These are phyloP conservation scores for Urocolius indicus DNA, from an alignment of 2,113 vertebrate genomes.

Conservation along the genomic window DNA sequence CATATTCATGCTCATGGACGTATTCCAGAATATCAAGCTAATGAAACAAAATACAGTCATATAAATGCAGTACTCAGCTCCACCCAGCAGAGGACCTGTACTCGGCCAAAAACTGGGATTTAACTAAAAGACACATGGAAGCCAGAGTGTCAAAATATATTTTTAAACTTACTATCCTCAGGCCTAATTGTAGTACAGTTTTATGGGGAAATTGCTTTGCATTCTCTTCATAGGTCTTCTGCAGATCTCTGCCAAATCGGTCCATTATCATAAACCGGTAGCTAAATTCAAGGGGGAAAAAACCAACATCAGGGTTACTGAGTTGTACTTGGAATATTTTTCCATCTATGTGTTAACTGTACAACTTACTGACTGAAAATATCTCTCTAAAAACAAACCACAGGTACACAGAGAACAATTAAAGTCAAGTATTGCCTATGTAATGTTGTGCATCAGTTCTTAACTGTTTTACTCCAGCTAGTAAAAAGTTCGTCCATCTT, in stretches of 20 bases:
- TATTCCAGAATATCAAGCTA: slow-evolving; percentile 94
- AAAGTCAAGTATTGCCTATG: not conserved
- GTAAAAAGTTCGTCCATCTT: not conserved
- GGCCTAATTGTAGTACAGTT: slow-evolving; percentile 90
- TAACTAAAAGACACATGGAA: not conserved
- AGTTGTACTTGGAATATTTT: not conserved
- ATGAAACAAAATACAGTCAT: slow-evolving; percentile 46
- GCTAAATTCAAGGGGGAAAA: slow-evolving; percentile 67
- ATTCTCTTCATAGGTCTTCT: slow-evolving; percentile 91
- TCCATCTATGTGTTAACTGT: not conserved
- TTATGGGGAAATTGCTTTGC: slow-evolving; percentile 87
- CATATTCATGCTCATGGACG: slow-evolving; percentile 95
- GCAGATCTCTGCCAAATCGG: slow-evolving; percentile 92
- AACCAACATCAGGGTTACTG: not conserved
- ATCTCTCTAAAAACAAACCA: not conserved
- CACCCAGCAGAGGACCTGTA: slow-evolving; percentile 74
- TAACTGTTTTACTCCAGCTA: not conserved
- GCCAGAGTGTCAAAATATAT: not conserved
- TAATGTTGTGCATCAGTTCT: not conserved
- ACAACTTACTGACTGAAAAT: not conserved
- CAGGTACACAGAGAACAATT: not conserved
- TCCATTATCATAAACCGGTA: slow-evolving; percentile 99
- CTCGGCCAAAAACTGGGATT: not conserved
- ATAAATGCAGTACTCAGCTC: slow-evolving; percentile 64
- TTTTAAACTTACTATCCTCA: slow-evolving; percentile 87